Evolutionary conservation across 2,113 vertebrate genomes (phyloP).

Genomic region (Scatophagus argus): DNA sequence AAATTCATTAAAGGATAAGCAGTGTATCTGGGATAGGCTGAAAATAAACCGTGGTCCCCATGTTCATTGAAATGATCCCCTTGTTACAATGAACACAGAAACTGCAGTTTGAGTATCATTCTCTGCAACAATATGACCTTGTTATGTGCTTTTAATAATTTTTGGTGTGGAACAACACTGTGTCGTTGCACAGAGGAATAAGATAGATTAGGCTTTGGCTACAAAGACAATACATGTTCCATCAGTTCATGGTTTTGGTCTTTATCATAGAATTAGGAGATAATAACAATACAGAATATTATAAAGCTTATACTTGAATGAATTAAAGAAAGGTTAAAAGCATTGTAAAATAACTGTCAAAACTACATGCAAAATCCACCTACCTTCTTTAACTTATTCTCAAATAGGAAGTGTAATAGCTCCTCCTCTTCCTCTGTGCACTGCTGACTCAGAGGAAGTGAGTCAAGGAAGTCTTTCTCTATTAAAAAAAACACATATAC

Average conservation of each 20-base stretch:
- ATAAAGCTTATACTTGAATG: neutral
- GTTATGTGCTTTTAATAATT: neutral
- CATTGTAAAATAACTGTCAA: neutral
- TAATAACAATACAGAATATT: neutral
- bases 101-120: neutral
- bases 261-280: neutral
- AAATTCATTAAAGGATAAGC: neutral
- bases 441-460: slow-evolving; percentile 94
- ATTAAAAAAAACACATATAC: neutral
- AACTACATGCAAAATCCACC: neutral
- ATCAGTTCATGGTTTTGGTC: neutral
- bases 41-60: neutral
- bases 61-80: too few species aligned
- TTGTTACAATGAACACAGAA: neutral
- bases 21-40: neutral
- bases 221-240: neutral
- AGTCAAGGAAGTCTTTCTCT: slow-evolving; percentile 98
- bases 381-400: slow-evolving; percentile 98
- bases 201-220: neutral
- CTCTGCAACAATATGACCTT: neutral
- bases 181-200: neutral
- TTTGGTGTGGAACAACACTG: neutral
- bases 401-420: slow-evolving; percentile 95
- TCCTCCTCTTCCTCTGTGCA: slow-evolving; percentile 94
- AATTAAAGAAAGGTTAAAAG: neutral